A percentile compares a stretch with the other conserved stretches of the same genome.
Conservation (phyloP, 2,797 vertebrate species). For the Yasuhikotakia modesta region DNA sequence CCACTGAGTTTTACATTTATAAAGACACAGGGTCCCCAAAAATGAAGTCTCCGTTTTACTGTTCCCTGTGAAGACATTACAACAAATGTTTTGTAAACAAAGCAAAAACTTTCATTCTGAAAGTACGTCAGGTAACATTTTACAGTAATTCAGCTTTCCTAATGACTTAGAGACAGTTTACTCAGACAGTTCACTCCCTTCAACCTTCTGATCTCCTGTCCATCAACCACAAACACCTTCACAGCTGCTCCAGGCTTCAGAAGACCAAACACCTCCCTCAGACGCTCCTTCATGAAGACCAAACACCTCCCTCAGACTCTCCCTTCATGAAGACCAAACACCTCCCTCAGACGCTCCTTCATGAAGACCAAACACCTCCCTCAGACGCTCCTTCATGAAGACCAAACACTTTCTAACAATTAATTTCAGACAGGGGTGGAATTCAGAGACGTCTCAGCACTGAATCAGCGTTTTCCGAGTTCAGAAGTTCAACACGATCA, state of each 20-base stretch:
- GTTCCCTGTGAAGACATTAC: not conserved
- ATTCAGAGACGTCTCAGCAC: not conserved
- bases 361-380: not conserved
- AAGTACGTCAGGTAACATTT: too few relatives aligned
- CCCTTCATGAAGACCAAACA: too few relatives aligned
- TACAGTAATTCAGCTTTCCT: too few relatives aligned
- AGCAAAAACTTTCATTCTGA: not conserved
- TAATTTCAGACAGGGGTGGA: not conserved
- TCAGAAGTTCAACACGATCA: not conserved
- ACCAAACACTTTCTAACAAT: conserved; percentile 11
- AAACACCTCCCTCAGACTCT: conserved; percentile 13
- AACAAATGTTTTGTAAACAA: not conserved
- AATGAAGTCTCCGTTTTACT: too few relatives aligned
- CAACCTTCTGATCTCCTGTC: conserved; percentile 35
- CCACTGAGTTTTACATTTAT: not conserved
- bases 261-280: not conserved
- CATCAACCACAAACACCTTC: not conserved
- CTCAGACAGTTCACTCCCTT: not conserved
- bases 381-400: not conserved
- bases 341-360: not conserved
- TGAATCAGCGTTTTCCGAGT: not conserved
- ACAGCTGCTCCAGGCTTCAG: not conserved
- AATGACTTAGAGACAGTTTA: too few relatives aligned
- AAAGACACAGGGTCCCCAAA: not conserved
- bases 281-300: not conserved